These are phyloP conservation scores for Glareola pratincola DNA, from an alignment of 2,113 vertebrate species.

Conservation along the genomic window DNA sequence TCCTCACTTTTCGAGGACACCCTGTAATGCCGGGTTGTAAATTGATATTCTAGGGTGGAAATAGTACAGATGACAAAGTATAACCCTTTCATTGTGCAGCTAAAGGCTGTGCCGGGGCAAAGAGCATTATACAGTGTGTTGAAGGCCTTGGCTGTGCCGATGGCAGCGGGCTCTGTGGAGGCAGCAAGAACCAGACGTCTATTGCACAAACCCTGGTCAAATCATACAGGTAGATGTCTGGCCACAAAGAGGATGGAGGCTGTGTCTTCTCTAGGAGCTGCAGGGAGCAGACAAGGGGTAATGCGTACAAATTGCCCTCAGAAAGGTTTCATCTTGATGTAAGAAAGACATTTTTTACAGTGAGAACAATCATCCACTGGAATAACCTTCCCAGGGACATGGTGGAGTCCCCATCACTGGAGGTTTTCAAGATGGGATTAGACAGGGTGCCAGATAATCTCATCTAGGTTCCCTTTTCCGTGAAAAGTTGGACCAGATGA, in stretches of 20 bases:
- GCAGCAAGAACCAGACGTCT: background rate
- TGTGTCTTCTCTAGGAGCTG: background rate
- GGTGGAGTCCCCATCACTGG: background rate
- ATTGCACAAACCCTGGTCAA: background rate
- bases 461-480: background rate
- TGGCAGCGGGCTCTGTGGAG: rapidly evolving
- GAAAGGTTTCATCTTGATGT: background rate
- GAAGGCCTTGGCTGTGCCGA: rapidly evolving
- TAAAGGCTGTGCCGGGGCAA: background rate
- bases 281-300: background rate
- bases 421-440: background rate
- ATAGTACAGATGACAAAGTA: constrained; percentile 23
- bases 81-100: background rate
- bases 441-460: background rate
- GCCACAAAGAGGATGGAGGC: background rate
- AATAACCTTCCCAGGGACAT: background rate
- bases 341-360: background rate
- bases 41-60: constrained; percentile 37
- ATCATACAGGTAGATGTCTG: rapidly evolving
- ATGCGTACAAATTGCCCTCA: rapidly evolving
- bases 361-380: background rate
- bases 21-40: background rate
- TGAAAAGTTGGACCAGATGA: background rate
- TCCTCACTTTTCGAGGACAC: background rate
- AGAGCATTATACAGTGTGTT: background rate